These are phyloP conservation scores for Rhinatrema bivittatum DNA, from an alignment of 2,797 vertebrate species.

Conservation along the genomic window DNA sequence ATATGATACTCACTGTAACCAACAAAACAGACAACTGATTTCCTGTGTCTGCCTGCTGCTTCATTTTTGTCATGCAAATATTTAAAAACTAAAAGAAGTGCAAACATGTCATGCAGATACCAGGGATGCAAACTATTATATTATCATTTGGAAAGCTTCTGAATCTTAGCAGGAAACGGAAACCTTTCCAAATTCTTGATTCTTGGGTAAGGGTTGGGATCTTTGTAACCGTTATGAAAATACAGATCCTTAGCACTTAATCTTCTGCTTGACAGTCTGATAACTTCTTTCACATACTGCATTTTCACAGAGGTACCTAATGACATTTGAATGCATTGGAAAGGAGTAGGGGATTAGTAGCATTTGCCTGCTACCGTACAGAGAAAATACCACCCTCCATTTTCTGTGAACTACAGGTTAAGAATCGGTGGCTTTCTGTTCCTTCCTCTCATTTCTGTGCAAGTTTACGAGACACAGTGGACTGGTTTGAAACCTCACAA, in stretches of 20 bases:
- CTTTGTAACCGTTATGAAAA: conserved; percentile 1
- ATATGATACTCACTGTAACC: too few relatives aligned
- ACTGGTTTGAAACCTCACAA: conserved; percentile 40
- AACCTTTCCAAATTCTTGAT: too few relatives aligned
- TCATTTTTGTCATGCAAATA: conserved; percentile 1
- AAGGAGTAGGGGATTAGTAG: conserved; percentile 9
- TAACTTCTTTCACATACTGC: neutral
- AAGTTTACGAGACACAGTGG: conserved; percentile 29
- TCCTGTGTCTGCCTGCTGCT: too few relatives aligned
- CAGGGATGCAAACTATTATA: too few relatives aligned
- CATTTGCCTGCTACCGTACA: conserved; percentile 10
- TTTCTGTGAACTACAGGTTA: neutral
- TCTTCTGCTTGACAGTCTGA: neutral
- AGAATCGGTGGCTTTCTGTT: conserved; percentile 22
- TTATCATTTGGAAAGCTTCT: too few relatives aligned
- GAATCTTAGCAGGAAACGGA: neutral
- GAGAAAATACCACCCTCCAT: conserved; percentile 13
- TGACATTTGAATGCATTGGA: neutral
- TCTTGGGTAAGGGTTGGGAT: too few relatives aligned
- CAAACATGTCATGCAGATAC: neutral
- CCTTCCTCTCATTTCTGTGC: conserved; percentile 28
- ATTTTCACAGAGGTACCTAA: conserved; percentile 3
- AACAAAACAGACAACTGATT: too few relatives aligned
- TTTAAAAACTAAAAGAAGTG: conserved; percentile 5
- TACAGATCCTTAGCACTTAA: neutral